These are phyloP conservation scores for Bufo bufo DNA, from an alignment of 2,113 vertebrate genomes.

Conservation along the genomic window DNA sequence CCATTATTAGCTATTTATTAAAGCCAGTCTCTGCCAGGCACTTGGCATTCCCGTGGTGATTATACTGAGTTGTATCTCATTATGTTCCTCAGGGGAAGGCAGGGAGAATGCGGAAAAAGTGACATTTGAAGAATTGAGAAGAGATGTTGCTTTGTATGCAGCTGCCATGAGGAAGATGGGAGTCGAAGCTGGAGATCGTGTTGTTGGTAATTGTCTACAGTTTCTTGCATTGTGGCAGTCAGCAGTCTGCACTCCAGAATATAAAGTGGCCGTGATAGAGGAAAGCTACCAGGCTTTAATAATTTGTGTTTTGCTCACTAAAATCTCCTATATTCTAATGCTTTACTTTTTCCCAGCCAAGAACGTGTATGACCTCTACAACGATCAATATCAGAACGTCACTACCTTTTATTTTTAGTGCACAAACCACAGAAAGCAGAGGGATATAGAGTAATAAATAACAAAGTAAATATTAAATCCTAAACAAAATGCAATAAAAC, in stretches of 20 bases:
- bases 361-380: not conserved
- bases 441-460: too few relatives aligned
- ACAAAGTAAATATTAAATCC: too few relatives aligned
- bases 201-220: conserved; percentile 83
- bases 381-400: not conserved
- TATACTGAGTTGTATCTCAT: not conserved
- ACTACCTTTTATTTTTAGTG: too few relatives aligned
- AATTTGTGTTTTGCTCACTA: not conserved
- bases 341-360: not conserved
- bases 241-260: not conserved
- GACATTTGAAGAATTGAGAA: conserved; percentile 86
- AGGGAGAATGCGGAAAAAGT: conserved; percentile 91
- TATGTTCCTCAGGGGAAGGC: conserved; percentile 81
- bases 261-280: not conserved
- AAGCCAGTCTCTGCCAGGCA: not conserved
- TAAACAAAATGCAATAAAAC: too few relatives aligned
- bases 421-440: too few relatives aligned
- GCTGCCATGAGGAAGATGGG: conserved; percentile 96
- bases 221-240: not conserved
- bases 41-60: not conserved
- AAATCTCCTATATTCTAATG: not conserved
- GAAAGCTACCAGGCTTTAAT: not conserved
- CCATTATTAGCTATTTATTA: not conserved
- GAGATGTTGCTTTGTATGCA: conserved; percentile 86
- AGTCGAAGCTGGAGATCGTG: conserved; percentile 84